Conservation (phyloP, 2,113 vertebrate genomes). For the Platichthys flesus region DNA sequence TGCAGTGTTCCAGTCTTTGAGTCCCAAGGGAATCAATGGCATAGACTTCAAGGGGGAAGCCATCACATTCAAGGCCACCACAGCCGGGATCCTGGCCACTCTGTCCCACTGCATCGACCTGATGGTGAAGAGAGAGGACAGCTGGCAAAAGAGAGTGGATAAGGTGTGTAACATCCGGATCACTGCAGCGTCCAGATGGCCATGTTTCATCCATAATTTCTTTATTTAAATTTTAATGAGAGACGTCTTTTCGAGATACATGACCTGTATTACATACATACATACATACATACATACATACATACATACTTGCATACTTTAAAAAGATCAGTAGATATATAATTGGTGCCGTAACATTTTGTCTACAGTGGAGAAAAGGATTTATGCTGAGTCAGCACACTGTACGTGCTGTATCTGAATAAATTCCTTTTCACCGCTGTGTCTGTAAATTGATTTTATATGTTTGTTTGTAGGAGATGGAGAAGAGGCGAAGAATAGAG, state of each 20-base stretch:
- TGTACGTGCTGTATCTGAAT: not conserved
- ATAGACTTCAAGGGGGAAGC: constrained; percentile 99
- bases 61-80: constrained; percentile 99
- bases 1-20: constrained; percentile 79
- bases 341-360: not conserved
- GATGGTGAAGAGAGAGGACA: constrained; percentile 97
- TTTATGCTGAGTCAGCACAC: not conserved
- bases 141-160: constrained; percentile 96
- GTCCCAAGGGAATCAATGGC: constrained; percentile 84
- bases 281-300: not conserved
- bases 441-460: not conserved
- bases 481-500: constrained; percentile 89
- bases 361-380: not conserved
- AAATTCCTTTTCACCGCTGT: not conserved
- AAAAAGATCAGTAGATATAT: not conserved
- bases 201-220: not conserved
- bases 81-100: constrained; percentile 95
- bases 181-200: not conserved
- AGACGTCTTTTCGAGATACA: too few species aligned
- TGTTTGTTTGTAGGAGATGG: constrained; percentile 84
- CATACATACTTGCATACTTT: too few species aligned
- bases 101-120: constrained; percentile 98
- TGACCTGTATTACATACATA: not conserved
- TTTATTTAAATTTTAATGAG: not conserved
- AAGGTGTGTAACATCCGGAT: constrained; percentile 78